Base-by-base conservation (phyloP, 2,797 vertebrate species). In the Brotogeris chrysoptera region DNA sequence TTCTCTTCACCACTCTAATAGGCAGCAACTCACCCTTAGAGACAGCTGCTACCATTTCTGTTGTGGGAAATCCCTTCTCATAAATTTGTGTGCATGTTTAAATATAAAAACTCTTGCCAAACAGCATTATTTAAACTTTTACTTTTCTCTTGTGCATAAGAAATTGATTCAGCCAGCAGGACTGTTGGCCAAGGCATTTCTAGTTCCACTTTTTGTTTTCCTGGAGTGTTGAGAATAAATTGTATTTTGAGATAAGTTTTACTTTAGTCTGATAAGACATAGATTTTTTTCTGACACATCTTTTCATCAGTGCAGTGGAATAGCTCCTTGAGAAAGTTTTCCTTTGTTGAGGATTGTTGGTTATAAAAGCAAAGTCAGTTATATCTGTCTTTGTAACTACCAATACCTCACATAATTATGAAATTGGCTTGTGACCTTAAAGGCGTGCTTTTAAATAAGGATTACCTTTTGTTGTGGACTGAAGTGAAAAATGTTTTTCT, bases 171-270 rank as follows among this genome's bases (percentile, higher is more conserved):
- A 63, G 90, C 39, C 70, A 95, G 49, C 16, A 24, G 69, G 46
- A 79, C 21, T 65, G 46, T 79, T 78, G 49, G 57, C 25, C 16
- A 28, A 88, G 55, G 63, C 13, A 32, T 65, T 70, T 84, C n/a
- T 68, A 84, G 36, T 92, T 96, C 90, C 94, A 61, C 79, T 82
- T 83, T 53, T 89, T 93, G 82, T 92, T 97, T 96, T 94, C 87
- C 79, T 93, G 91, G 81, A 89, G 81, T 49, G 9, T 92, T 91
- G 80, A 80, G 81, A 60, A 77, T 81, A 72, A 93, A 44, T 85
- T 61, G 17, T 92, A 76, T 86, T 97, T 85, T 65, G 69, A 83
- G 49, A 60, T 39, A 53, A 1, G 3, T 84, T 73, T 47, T 78
- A 30, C 36, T 21, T 86, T 76, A 64, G 65, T 50, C 39, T 95